phyloP scores from a whole-genome alignment of 1,140 invertebrate genomes.

The Drosophila sproati region DNA sequence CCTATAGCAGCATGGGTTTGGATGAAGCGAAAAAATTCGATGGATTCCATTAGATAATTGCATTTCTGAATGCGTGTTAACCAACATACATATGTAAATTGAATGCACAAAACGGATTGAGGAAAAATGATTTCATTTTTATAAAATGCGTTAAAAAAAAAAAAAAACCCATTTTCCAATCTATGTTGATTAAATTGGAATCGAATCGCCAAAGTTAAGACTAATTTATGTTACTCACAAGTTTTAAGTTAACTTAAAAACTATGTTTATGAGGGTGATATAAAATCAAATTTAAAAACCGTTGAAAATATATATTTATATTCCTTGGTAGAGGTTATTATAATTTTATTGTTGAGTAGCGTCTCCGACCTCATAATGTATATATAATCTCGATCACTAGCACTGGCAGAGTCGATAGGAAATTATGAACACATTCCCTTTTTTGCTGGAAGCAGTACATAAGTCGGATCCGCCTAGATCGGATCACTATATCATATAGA shows the following conservation, averaged over 20 bases:
- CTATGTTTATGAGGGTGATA: background rate
- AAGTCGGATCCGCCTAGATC: too few species aligned
- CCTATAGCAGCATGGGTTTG: slow-evolving; percentile 78
- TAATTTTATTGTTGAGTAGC: too few species aligned
- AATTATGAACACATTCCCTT: too few species aligned
- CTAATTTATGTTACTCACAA: background rate
- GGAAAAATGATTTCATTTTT: slow-evolving; percentile 5
- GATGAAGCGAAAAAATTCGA: slow-evolving; percentile 79
- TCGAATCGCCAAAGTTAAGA: background rate
- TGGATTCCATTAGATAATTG: slow-evolving; percentile 36
- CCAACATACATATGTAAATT: slow-evolving; percentile 27
- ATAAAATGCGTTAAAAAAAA: background rate
- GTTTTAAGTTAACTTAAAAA: background rate
- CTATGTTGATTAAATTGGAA: background rate
- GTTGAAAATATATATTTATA: too few species aligned
- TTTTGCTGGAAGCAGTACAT: too few species aligned
- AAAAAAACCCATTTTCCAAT: background rate
- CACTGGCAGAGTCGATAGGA: too few species aligned
- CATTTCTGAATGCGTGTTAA: slow-evolving; percentile 24
- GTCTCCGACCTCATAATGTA: too few species aligned
- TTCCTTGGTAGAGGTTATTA: too few species aligned
- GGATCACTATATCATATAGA: too few species aligned
- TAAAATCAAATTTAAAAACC: too few species aligned
- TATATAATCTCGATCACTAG: too few species aligned
- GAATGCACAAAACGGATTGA: slow-evolving; percentile 25